phyloP scores from a whole-genome alignment of 2,888 invertebrate genomes.

The Ennomos fuscantarius region DNA sequence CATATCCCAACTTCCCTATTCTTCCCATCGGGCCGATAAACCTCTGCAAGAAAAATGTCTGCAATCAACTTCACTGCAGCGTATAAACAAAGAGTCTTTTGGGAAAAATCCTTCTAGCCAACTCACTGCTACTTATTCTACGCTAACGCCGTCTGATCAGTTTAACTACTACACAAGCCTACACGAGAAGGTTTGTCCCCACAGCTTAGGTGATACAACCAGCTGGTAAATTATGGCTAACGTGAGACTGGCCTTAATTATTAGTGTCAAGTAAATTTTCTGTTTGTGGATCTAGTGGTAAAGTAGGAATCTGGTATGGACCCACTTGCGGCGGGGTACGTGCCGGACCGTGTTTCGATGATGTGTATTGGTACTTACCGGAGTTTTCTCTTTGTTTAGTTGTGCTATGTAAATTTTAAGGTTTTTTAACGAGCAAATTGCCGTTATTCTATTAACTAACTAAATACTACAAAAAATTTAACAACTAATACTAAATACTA shows the following conservation, averaged over 20 bases:
- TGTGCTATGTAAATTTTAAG: not conserved
- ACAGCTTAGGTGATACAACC: conserved; percentile 17
- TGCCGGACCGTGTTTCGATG: conserved; percentile 24
- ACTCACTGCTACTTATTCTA: conserved; percentile 19
- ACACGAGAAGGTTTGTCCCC: conserved; percentile 5
- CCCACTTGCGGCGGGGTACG: conserved; percentile 37
- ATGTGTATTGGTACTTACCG: conserved; percentile 1
- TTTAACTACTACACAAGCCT: not conserved
- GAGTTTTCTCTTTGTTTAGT: conserved; percentile 2
- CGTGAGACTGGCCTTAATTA: conserved; percentile 40
- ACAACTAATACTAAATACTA: too few relatives aligned
- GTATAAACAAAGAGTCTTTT: conserved; percentile 39
- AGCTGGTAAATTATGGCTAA: conserved; percentile 36
- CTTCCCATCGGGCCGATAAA: conserved; percentile 36
- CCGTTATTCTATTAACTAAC: too few relatives aligned
- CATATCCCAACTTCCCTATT: conserved; percentile 21
- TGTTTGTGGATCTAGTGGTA: conserved; percentile 39
- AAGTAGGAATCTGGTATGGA: conserved; percentile 33
- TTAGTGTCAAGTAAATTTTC: conserved; percentile 42
- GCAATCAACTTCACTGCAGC: conserved; percentile 40
- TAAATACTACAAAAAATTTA: too few relatives aligned
- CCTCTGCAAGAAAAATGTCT: conserved; percentile 34
- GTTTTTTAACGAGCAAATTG: too few relatives aligned
- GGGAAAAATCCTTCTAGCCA: conserved; percentile 35
- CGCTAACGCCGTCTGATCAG: conserved; percentile 15